phyloP scores from a whole-genome alignment of 2,888 invertebrate species.

The Pardosa pseudoannulata region DNA sequence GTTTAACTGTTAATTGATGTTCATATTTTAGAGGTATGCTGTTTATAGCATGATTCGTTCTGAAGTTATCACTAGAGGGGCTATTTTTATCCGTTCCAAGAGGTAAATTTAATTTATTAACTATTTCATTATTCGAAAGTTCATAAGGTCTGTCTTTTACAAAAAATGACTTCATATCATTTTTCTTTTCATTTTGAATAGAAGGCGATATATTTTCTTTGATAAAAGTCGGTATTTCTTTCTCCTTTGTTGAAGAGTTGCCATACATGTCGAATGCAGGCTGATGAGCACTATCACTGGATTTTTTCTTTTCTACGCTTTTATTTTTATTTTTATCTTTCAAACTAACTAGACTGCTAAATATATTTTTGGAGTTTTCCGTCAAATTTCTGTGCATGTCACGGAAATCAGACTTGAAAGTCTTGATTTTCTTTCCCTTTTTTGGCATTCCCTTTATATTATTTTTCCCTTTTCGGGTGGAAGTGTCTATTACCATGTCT shows the following conservation, averaged over 20 bases:
- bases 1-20: conserved; percentile 72
- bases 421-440: background rate
- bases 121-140: background rate
- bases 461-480: conserved; percentile 13
- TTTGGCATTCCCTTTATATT: background rate
- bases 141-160: conserved; percentile 4
- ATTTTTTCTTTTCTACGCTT: background rate
- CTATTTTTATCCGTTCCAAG: background rate
- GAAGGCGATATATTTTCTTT: conserved; percentile 42
- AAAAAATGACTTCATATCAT: conserved; percentile 44
- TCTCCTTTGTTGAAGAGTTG: conserved; percentile 32
- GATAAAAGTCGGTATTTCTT: conserved; percentile 31
- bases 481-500: background rate
- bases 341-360: conserved; percentile 47
- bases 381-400: conserved; percentile 5
- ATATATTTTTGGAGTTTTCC: conserved; percentile 45
- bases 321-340: conserved; percentile 40
- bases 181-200: conserved; percentile 13
- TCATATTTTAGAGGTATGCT: conserved; percentile 69
- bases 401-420: conserved; percentile 7
- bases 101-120: background rate
- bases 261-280: conserved; percentile 62
- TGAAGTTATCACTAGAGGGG: too few relatives aligned
- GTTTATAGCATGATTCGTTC: background rate
- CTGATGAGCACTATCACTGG: background rate